Percentiles rank a stretch among this genome's conserved stretches.
These are phyloP conservation scores for Habropoda laboriosa DNA, from an alignment of 1,140 invertebrate species.

Conservation along the genomic window DNA sequence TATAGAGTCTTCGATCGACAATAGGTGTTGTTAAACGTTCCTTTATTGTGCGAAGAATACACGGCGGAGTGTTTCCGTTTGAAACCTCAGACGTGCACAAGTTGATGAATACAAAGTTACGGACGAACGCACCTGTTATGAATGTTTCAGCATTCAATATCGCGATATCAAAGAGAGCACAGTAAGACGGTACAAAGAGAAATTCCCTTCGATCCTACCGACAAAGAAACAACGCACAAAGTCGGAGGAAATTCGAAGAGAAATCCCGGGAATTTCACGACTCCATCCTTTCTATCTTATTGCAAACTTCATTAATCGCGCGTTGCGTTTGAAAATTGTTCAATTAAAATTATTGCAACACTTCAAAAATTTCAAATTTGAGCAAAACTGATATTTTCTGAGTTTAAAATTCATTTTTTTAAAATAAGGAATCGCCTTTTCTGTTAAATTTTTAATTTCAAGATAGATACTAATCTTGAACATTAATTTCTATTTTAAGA, in stretches of 20 bases:
- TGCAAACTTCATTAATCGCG: background rate
- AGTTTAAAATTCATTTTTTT: too few species aligned
- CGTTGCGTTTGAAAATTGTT: background rate
- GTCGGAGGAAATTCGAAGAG: slow-evolving; percentile 54
- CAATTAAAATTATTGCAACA: background rate
- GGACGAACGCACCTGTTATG: slow-evolving; percentile 67
- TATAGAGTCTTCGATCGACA: background rate
- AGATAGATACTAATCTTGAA: background rate
- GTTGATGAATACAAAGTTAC: slow-evolving; percentile 55
- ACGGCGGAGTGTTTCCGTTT: slow-evolving; percentile 51
- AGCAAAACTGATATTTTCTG: too few species aligned
- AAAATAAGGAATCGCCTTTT: too few species aligned
- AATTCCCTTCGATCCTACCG: slow-evolving; percentile 53
- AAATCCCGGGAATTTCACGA: slow-evolving; percentile 50
- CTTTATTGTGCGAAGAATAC: slow-evolving; percentile 18
- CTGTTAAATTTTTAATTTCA: background rate
- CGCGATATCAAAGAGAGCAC: slow-evolving; percentile 69
- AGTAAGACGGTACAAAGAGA: slow-evolving; percentile 53
- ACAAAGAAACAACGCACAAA: slow-evolving; percentile 61
- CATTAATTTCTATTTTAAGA: background rate
- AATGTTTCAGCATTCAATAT: slow-evolving; percentile 69
- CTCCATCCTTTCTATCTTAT: background rate
- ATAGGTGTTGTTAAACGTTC: background rate
- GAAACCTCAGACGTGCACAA: slow-evolving; percentile 59
- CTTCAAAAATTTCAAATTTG: too few species aligned